A percentile compares a stretch with the other conserved stretches of the same genome.
These are phyloP conservation scores for Calephelis nemesis DNA, from an alignment of 1,140 invertebrate species.

Conservation along the genomic window DNA sequence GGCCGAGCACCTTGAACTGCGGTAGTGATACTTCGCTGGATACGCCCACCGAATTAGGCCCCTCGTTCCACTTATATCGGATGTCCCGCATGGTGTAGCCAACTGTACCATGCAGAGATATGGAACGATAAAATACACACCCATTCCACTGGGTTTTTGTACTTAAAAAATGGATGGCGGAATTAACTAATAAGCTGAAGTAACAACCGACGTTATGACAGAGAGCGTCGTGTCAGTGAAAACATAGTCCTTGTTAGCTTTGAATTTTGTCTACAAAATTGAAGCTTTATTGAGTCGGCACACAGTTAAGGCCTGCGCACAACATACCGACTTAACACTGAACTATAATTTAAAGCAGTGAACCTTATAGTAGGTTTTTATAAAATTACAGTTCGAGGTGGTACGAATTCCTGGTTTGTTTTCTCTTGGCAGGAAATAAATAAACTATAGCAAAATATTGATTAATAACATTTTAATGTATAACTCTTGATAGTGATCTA, in stretches of 20 bases:
- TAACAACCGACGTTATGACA: slow-evolving; percentile 31
- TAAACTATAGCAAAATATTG: too few relatives aligned
- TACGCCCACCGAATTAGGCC: slow-evolving; percentile 94
- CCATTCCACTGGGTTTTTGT: slow-evolving; percentile 82
- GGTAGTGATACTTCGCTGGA: slow-evolving; percentile 95
- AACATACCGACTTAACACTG: not conserved
- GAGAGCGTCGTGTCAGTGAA: slow-evolving; percentile 32
- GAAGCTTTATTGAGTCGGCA: slow-evolving; percentile 34
- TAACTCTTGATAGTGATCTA: too few relatives aligned
- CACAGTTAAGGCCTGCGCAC: not conserved
- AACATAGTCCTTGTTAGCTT: slow-evolving; percentile 41
- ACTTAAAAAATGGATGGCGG: slow-evolving; percentile 57
- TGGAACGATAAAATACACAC: slow-evolving; percentile 82
- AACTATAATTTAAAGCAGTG: too few relatives aligned
- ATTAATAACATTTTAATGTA: too few relatives aligned
- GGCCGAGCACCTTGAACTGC: slow-evolving; percentile 95
- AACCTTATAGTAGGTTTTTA: too few relatives aligned
- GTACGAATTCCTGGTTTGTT: too few relatives aligned
- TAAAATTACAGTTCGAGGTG: too few relatives aligned
- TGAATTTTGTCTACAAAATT: slow-evolving; percentile 45
- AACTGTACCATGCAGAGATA: slow-evolving; percentile 87
- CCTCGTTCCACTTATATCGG: slow-evolving; percentile 96
- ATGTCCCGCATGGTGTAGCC: slow-evolving; percentile 98
- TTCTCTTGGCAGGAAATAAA: too few relatives aligned
- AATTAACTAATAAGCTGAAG: slow-evolving; percentile 41